Evolutionary conservation across 2,888 invertebrate species (phyloP), one percentile per base, ranked within the genome.

Genomic region (Latheticus oryzae): DNA sequence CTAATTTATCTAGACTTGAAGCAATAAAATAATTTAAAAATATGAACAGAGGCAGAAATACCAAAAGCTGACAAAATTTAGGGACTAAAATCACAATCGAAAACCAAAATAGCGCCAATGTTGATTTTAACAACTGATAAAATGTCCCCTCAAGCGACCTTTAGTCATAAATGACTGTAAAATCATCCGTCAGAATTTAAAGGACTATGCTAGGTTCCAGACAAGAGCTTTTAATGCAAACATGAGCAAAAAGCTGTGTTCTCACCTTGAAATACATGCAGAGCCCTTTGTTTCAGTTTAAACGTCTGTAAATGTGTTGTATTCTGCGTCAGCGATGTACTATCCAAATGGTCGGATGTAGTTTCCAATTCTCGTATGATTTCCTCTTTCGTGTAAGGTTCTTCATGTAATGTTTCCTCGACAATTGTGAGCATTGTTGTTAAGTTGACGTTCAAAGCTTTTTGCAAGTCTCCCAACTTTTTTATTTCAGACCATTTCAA

Each of bases 241-340:
- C n/a, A n/a, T n/a, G 33, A 9, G 24, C 13, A 53, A 47, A 37
- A 58, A 45, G 11, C 16, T 19, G 11, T 5, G 5, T 5, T 60
- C 73, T 76, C 76, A 88, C 89, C 89, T 83, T 87, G 84, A 70
- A 90, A 89, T 8, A 98, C 97, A 76, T 99, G 98, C 16, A 89
- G 79, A 2, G 95, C 93, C 63, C 99, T 85, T 73, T 96, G 90
- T 61, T 85, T 84, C 21, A 98, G 81, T 77, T 93, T 90, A 72
- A 93, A 92, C 64, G 82, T 80, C 61, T 81, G 73, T 68, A 89
- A 81, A 60, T 85, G 76, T 51, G 78, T 78, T 7, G 89, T 90
- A 69, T 88, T 86, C 51, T 80, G 76, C 33, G 86, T 86, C 37
- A 94, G 80, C 64, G 88, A 86, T 63, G 81, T 82, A 15, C 84